Conservation (phyloP, 2,888 invertebrate species). For the Troides helena region DNA sequence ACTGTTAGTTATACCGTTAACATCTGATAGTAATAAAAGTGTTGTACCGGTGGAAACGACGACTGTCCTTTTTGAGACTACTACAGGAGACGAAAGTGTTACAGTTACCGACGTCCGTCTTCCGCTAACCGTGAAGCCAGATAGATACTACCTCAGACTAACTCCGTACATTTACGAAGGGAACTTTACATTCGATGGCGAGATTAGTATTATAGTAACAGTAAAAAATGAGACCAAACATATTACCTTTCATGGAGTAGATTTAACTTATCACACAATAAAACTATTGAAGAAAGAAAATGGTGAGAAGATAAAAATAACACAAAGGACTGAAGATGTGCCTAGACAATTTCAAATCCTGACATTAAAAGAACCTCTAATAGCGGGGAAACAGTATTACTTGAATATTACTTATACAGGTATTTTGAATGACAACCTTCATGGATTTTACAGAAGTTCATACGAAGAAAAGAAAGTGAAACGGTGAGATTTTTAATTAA, state of each 20-base stretch:
- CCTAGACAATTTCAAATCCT: constrained; percentile 86
- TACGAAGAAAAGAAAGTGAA: constrained; percentile 85
- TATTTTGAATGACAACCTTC: constrained; percentile 85
- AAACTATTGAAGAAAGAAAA: constrained; percentile 73
- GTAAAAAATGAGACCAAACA: constrained; percentile 82
- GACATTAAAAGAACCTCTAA: constrained; percentile 78
- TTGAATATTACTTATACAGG: constrained; percentile 86
- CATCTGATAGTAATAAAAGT: constrained; percentile 62
- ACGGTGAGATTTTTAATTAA: constrained; percentile 79
- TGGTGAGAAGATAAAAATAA: constrained; percentile 50
- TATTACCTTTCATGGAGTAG: constrained; percentile 87
- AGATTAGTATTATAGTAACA: constrained; percentile 82
- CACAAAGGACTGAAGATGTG: constrained; percentile 76
- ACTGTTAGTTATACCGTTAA: constrained; percentile 64
- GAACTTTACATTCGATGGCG: constrained; percentile 90
- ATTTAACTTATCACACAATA: constrained; percentile 82
- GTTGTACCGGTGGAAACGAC: constrained; percentile 60
- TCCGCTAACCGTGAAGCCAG: constrained; percentile 84
- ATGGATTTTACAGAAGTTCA: constrained; percentile 91
- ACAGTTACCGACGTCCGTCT: constrained; percentile 82
- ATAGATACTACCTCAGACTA: constrained; percentile 84
- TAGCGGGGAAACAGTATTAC: constrained; percentile 81
- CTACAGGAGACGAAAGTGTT: constrained; percentile 41
- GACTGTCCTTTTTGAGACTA: constrained; percentile 39
- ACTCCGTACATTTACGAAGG: constrained; percentile 86